These are phyloP conservation scores for Drosophila anomelani DNA, from an alignment of 2,888 invertebrate genomes.

Conservation along the genomic window DNA sequence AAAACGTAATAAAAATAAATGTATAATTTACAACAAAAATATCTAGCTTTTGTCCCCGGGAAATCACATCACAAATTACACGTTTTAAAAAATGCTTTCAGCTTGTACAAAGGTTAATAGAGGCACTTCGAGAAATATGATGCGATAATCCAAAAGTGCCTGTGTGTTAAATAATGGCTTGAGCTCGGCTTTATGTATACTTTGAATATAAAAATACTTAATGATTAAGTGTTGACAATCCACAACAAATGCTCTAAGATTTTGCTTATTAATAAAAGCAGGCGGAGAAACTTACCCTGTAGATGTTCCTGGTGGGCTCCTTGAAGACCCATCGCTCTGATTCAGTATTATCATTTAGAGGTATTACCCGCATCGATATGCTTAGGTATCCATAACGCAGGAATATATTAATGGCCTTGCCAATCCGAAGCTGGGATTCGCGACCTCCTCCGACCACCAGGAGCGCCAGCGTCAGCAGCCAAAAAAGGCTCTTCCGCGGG, in stretches of 20 bases:
- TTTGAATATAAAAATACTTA: neutral
- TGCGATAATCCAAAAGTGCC: neutral
- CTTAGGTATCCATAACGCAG: constrained; percentile 91
- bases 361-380: constrained; percentile 93
- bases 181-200: neutral
- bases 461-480: constrained; percentile 81
- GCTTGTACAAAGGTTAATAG: constrained; percentile 1
- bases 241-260: neutral
- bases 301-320: constrained; percentile 87
- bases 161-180: neutral
- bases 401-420: constrained; percentile 94
- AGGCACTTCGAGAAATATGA: neutral
- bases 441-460: constrained; percentile 79
- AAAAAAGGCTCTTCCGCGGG: constrained; percentile 75
- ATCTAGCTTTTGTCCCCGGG: neutral
- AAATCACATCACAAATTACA: neutral
- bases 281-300: constrained; percentile 78
- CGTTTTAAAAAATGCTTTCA: neutral
- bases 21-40: neutral
- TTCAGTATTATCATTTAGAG: constrained; percentile 92
- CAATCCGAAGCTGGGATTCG: constrained; percentile 87
- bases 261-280: neutral
- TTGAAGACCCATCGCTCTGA: constrained; percentile 90
- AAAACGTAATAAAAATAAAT: neutral
- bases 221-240: neutral